Conservation (phyloP, 2,888 invertebrate genomes). For the Onchidella celtica region DNA sequence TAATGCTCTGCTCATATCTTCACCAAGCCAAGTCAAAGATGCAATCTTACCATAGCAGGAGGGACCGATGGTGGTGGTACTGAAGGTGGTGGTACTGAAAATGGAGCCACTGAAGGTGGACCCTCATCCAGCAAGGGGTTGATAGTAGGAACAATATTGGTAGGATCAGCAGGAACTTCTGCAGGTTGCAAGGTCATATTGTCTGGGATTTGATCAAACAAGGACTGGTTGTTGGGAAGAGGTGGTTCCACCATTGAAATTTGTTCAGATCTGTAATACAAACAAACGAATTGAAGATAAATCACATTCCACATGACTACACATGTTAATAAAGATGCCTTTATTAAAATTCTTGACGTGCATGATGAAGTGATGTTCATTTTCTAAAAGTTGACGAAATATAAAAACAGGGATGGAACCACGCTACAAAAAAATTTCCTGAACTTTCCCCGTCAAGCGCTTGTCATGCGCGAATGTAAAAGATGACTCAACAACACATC, state of each 20-base stretch:
- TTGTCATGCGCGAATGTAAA: too few relatives aligned
- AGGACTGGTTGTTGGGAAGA: constrained; percentile 58
- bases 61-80: constrained; percentile 70
- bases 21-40: not conserved
- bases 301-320: not conserved
- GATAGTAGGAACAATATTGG: constrained; percentile 53
- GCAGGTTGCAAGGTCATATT: constrained; percentile 56
- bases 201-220: constrained; percentile 67
- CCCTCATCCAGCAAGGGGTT: constrained; percentile 66
- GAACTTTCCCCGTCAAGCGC: too few relatives aligned
- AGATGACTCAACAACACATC: too few relatives aligned
- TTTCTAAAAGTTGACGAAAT: too few relatives aligned
- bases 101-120: constrained; percentile 74
- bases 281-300: not conserved
- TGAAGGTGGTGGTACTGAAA: constrained; percentile 71
- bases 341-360: too few relatives aligned
- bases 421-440: too few relatives aligned
- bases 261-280: constrained; percentile 55
- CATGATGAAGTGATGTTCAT: too few relatives aligned
- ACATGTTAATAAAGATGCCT: too few relatives aligned
- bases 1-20: too few relatives aligned
- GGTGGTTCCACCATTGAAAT: constrained; percentile 52
- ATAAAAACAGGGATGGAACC: too few relatives aligned
- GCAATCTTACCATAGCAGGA: constrained; percentile 57
- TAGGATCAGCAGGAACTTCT: constrained; percentile 69